These are phyloP conservation scores for Choloepus hoffmanni DNA, from an alignment of 2,113 vertebrate species.

Conservation along the genomic window DNA sequence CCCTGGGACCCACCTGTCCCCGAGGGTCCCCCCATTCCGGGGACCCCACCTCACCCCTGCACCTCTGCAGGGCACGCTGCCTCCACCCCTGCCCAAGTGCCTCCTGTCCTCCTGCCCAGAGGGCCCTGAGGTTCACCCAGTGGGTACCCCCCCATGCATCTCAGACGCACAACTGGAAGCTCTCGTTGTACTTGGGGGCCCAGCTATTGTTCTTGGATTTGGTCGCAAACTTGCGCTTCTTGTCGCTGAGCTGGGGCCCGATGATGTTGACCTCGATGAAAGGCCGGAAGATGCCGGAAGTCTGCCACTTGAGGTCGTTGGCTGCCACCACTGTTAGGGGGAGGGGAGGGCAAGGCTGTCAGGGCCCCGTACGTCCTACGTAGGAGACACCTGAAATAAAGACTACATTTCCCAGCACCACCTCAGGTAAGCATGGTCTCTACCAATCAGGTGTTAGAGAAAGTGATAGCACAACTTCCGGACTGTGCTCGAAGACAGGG, in stretches of 20 bases:
- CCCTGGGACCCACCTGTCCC: background rate
- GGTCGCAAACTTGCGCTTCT: conserved; percentile 98
- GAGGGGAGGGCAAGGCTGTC: background rate
- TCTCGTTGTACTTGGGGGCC: conserved; percentile 99
- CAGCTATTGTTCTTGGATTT: conserved; percentile 99
- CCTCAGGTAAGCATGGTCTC: background rate
- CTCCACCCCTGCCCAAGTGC: background rate
- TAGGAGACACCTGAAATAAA: background rate
- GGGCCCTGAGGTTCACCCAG: background rate
- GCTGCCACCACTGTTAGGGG: conserved; percentile 93
- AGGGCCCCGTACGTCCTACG: background rate
- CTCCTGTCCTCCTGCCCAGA: background rate
- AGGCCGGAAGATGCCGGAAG: conserved; percentile 97
- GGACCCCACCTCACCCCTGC: background rate
- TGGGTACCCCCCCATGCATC: background rate
- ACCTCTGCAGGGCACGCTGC: background rate
- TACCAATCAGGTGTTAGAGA: no score
- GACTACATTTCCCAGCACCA: conserved; percentile 47
- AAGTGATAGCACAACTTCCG: no score
- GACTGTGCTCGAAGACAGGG: no score
- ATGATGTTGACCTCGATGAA: conserved; percentile 99
- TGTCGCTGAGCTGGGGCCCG: conserved; percentile 97
- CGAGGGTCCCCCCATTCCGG: background rate
- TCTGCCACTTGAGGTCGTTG: conserved; percentile 99
- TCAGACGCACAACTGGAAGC: conserved; percentile 96